Evolutionary conservation across 2,113 vertebrate genomes (phyloP).

Genomic region (Perccottus glenii): DNA sequence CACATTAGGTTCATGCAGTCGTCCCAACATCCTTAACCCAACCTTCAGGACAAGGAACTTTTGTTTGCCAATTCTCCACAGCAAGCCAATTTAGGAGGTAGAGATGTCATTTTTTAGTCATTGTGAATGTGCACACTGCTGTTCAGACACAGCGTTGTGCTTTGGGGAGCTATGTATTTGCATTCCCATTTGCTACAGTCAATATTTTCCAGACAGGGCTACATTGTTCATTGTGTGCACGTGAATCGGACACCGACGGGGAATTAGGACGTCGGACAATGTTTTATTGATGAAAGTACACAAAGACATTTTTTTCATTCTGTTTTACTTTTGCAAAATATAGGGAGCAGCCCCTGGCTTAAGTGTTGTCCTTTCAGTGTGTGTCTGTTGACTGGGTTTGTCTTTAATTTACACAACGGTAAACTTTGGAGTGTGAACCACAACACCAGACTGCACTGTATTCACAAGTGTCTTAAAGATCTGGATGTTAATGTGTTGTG

Average conservation of each 20-base stretch:
- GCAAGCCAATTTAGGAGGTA: slow-evolving; percentile 1
- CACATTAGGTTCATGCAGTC: no score
- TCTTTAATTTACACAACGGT: slow-evolving; percentile 45
- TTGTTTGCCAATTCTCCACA: slow-evolving; percentile 41
- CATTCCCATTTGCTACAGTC: slow-evolving; percentile 69
- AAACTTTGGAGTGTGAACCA: no score
- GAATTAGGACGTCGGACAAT: slow-evolving; percentile 29
- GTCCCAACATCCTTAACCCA: no score
- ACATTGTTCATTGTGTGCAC: slow-evolving; percentile 52
- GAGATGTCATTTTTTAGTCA: slow-evolving; percentile 31
- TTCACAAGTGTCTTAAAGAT: no score
- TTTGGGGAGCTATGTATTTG: slow-evolving; percentile 51
- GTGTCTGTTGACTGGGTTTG: background rate
- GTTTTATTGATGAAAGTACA: slow-evolving; percentile 38
- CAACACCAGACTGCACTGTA: no score
- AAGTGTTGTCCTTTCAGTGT: background rate
- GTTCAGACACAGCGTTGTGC: slow-evolving; percentile 34
- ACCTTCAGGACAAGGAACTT: slow-evolving; percentile 14
- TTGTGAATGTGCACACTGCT: slow-evolving; percentile 16
- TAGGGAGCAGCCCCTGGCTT: no score
- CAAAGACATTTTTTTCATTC: slow-evolving; percentile 6
- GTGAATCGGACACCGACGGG: slow-evolving; percentile 50
- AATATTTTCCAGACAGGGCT: slow-evolving; percentile 53
- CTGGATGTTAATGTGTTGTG: no score
- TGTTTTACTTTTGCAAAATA: slow-evolving; percentile 22